phyloP scores from a whole-genome alignment of 1,140 invertebrate genomes.

The Trachymyrmex septentrionalis region DNA sequence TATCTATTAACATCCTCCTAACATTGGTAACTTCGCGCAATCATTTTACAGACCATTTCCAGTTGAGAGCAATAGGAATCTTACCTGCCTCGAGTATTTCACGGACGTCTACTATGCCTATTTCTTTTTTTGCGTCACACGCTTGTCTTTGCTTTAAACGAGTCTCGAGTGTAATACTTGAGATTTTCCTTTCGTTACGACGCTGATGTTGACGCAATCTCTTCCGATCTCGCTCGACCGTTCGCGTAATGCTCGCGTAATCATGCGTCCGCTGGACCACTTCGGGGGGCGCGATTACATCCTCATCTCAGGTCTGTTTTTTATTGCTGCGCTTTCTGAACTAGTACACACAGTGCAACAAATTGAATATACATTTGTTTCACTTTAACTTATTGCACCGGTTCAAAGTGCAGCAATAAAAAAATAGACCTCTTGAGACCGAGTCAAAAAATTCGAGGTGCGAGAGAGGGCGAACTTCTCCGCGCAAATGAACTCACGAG shows the following conservation, averaged over 20 bases:
- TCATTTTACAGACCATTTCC: background rate
- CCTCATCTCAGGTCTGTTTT: background rate
- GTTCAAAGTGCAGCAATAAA: too few relatives aligned
- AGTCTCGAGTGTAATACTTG: background rate
- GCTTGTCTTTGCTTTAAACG: background rate
- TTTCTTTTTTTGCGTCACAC: background rate
- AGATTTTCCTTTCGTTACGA: conserved; percentile 5
- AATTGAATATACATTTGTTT: too few relatives aligned
- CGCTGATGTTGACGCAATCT: conserved; percentile 2
- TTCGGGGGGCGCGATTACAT: background rate
- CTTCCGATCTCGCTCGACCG: conserved; percentile 5
- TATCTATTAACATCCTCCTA: background rate
- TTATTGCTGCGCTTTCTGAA: too few relatives aligned
- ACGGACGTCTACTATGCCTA: background rate
- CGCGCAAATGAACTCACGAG: background rate
- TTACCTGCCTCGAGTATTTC: background rate
- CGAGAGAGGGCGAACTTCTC: background rate
- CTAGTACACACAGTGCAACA: too few relatives aligned
- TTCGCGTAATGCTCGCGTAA: conserved; percentile 16
- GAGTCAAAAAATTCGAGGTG: background rate
- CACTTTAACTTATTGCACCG: too few relatives aligned
- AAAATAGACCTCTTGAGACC: too few relatives aligned
- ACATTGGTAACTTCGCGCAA: background rate
- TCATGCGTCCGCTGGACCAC: conserved; percentile 15
- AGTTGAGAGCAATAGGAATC: background rate